Evolutionary conservation across 2,888 invertebrate species (phyloP).

Genomic region (Drosophila buzzatii): DNA sequence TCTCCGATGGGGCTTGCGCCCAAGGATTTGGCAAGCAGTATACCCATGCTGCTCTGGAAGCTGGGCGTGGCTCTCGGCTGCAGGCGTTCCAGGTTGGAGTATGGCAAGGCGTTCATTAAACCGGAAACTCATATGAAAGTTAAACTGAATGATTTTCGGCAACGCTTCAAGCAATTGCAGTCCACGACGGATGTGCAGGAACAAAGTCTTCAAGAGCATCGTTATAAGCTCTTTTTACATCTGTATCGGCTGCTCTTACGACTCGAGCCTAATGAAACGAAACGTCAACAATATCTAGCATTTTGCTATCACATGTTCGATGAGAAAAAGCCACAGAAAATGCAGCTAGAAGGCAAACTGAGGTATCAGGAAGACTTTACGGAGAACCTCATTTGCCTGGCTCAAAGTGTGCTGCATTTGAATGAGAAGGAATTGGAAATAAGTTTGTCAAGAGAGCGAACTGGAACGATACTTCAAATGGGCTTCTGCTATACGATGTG

Average conservation of each 20-base stretch:
- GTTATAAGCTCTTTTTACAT: conserved; percentile 32
- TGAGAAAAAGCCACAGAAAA: neutral
- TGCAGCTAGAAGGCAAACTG: neutral
- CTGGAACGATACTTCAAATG: neutral
- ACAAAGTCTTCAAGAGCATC: conserved; percentile 3
- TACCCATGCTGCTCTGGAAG: neutral
- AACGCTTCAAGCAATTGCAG: conserved; percentile 19
- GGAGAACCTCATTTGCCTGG: conserved; percentile 14
- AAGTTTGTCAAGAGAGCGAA: neutral
- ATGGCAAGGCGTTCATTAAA: neutral
- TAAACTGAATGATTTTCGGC: conserved; percentile 17
- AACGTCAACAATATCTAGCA: conserved; percentile 12
- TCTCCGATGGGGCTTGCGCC: neutral
- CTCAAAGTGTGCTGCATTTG: neutral
- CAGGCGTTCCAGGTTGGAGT: neutral
- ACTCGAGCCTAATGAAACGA: conserved; percentile 10
- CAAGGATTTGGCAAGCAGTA: neutral
- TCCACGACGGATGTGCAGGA: neutral
- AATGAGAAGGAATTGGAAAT: neutral
- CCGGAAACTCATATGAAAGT: neutral
- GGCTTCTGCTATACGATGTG: neutral
- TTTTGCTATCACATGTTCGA: conserved; percentile 33
- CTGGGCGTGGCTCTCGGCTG: conserved; percentile 3
- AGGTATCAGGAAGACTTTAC: conserved; percentile 7
- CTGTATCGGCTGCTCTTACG: conserved; percentile 31